Evolutionary conservation across 2,797 vertebrate species (phyloP), one percentile per base, ranked within the genome.

Genomic region (Epinephelus coioides): DNA sequence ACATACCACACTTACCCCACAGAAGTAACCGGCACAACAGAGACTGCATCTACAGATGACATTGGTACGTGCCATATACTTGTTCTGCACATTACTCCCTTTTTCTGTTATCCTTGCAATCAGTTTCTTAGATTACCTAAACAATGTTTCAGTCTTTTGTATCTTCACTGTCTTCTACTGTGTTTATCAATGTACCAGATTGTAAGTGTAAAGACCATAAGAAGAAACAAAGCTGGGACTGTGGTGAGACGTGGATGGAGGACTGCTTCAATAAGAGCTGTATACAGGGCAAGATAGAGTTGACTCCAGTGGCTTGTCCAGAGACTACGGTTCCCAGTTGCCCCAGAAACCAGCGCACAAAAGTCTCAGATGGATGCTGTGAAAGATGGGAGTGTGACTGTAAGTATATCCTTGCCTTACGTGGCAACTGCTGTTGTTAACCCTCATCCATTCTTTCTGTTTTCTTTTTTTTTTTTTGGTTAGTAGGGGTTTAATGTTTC

Each of bases 351-450:
- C 61, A 27, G 10, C 17, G 27, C 30, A 44, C 46, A 27, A 85
- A 75, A 5, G 86, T 95, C 19, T 82, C 19, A 1, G 91, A 94
- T 65, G 90, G 86, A 73, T 95, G 95, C 86, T 95, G 95, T 89
- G 75, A 91, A 50, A 86, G 56, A 18, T 90, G 70, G 79, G 74
- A 85, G 56, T 96, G 95, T 88, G 87, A 95, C 76, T 96, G 95
- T 96, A 77, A 95, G 95, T 94, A n/a, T 3, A 2, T 43, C 40
- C 11, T 12, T 43, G 40, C 9, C 40, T 43, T 3, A 10, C 40
- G 40, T 11, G 40, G 40, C 40, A 10, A 11, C 40, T 43, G 40
- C 40, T 11, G 11, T 43, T 43, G 11, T 43, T 43, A 12, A 10
- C 40, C 40, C 9, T 43, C 40, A 43, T 43, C 9, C 11, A 43